Percentiles rank a stretch among this genome's conserved stretches.
Conservation (phyloP, 2,797 vertebrate genomes). For the Acipenser ruthenus region DNA sequence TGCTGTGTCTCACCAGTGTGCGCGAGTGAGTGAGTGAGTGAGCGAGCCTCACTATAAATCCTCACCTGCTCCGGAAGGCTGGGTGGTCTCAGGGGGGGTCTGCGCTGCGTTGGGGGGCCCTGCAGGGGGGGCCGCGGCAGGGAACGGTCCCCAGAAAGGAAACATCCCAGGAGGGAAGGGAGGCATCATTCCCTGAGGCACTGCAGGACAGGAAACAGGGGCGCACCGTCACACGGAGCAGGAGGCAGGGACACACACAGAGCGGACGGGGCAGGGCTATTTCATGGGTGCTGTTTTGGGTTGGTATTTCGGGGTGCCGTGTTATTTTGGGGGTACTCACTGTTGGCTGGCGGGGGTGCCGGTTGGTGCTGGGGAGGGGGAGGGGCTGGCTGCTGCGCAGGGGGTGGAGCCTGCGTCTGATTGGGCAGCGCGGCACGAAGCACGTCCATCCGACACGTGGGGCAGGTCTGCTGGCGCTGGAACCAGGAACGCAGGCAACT, state of each 20-base stretch:
- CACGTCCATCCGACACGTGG: slow-evolving; percentile 93
- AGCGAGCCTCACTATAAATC: neutral
- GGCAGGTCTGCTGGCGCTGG: slow-evolving; percentile 94
- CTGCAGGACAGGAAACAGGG: slow-evolving; percentile 39
- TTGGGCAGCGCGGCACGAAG: slow-evolving; percentile 76
- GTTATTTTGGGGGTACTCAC: slow-evolving; percentile 46
- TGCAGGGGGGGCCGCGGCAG: slow-evolving; percentile 58
- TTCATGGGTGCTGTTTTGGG: neutral
- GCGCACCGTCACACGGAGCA: neutral
- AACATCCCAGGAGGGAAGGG: slow-evolving; percentile 88
- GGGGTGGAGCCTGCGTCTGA: slow-evolving; percentile 60
- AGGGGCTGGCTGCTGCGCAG: slow-evolving; percentile 52
- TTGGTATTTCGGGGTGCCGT: neutral
- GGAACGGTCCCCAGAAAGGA: slow-evolving; percentile 89
- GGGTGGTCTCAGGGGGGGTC: slow-evolving; percentile 37
- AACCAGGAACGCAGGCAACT: slow-evolving; percentile 97
- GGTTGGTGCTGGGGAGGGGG: slow-evolving; percentile 61
- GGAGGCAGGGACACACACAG: neutral
- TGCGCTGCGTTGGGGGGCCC: slow-evolving; percentile 33
- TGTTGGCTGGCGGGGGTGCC: slow-evolving; percentile 65
- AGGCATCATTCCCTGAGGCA: slow-evolving; percentile 79
- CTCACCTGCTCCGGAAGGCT: slow-evolving; percentile 49
- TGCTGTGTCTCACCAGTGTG: neutral
- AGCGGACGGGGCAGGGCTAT: neutral
- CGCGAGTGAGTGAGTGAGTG: neutral